Conservation (phyloP, 1,140 invertebrate genomes). For the Penaeus japonicus region DNA sequence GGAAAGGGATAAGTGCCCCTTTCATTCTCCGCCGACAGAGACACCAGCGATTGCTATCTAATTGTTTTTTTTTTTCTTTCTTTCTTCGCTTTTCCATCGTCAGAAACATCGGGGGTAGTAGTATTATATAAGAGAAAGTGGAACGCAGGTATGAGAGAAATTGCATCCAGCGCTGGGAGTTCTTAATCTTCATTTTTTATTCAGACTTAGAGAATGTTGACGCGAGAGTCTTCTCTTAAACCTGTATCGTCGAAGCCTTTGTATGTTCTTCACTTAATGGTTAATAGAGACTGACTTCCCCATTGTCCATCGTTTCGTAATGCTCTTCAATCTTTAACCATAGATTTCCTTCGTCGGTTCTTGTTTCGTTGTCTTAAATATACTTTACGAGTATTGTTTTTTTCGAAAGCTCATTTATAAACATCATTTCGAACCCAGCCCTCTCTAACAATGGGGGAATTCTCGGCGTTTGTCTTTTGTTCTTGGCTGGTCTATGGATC, state of each 20-base stretch:
- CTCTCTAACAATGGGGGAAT: neutral
- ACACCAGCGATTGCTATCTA: too few species aligned
- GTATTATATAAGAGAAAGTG: too few species aligned
- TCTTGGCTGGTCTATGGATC: too few species aligned
- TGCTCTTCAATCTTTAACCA: neutral
- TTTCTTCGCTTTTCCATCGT: too few species aligned
- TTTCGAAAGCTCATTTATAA: neutral
- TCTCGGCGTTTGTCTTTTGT: too few species aligned
- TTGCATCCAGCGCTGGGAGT: too few species aligned
- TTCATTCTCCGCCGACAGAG: too few species aligned
- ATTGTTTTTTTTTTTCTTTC: too few species aligned
- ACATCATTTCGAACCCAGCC: neutral
- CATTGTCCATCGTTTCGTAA: neutral
- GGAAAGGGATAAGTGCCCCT: too few species aligned
- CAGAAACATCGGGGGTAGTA: too few species aligned
- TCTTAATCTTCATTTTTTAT: too few species aligned
- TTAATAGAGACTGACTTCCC: neutral
- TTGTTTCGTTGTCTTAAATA: neutral
- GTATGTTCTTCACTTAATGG: neutral
- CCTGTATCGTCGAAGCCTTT: neutral
- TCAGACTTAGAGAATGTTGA: neutral
- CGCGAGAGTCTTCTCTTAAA: neutral
- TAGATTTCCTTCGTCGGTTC: neutral
- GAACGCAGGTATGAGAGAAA: too few species aligned
- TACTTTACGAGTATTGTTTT: constrained; percentile 28